Base-by-base conservation (phyloP, 2,888 invertebrate genomes). In the Drosophila ustulata region DNA sequence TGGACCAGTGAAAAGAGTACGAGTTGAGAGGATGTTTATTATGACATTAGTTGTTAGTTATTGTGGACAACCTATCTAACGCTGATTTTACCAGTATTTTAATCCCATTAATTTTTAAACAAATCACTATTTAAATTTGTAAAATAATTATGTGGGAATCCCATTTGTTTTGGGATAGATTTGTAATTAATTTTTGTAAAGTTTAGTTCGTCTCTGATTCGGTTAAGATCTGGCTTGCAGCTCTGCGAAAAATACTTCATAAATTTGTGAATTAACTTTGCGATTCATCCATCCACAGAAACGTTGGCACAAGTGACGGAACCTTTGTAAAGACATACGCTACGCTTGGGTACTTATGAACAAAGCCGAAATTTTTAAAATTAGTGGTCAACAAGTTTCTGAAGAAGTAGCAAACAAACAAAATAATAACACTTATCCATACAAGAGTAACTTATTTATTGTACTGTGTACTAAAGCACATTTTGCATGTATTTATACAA, bases 261-360 rank as follows among this genome's bases (percentile, higher is more conserved):
- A 1, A 39, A 45, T 34, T 37, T 28, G 0, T 26, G 2, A 46
- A 30, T 28, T 43, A 51, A 26, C 9, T n/a, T 6, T 56, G 18
- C 26, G 3, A 28, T 8, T 28, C 4, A 37, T 49, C 0, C 1
- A 47, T 49, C 13, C 37, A 88, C 95, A 97, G 97, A 94, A 96
- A 96, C 93, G 87, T 91, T 25, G 96, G 96, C 94, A 95, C 96
- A 93, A 96, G 95, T 93, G 97, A 97, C 93, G 95, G 96, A 93
- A 96, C 97, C 92, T 97, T 97, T 94, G 97, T 97, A 93, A 97
- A 97, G 95, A 97, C 97, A 92, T 97, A 97, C 93, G 96, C 97
- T 93, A 97, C 97, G 89, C 95, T 97, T 93, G 97, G 97, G 93
- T 97, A 97, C 93, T 96, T 97, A 94, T 97, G 96, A 95, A 91